Evolutionary conservation across 2,797 vertebrate species (phyloP).

Genomic region (Channa striata): DNA sequence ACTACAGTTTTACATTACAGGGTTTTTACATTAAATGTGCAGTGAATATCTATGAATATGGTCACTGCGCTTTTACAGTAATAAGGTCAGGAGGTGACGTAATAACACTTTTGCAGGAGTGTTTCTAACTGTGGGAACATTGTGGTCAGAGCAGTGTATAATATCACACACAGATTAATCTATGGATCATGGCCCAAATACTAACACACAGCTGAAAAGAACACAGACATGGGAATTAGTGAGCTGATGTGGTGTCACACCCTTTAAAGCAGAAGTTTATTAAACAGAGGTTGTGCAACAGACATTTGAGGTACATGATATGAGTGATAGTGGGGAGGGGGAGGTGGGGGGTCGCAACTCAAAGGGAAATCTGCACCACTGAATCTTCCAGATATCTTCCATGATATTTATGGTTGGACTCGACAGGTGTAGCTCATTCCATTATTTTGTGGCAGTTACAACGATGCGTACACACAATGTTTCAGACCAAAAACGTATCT

Average conservation of each 20-base stretch:
- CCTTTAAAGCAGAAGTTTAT: constrained; percentile 92
- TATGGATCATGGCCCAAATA: constrained; percentile 35
- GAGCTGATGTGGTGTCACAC: constrained; percentile 91
- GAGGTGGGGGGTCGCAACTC: constrained; percentile 36
- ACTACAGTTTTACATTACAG: no score
- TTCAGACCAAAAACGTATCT: constrained; percentile 52
- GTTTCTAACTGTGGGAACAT: constrained; percentile 4
- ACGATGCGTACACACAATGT: constrained; percentile 39
- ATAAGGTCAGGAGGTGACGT: background rate
- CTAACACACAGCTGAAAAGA: constrained; percentile 68
- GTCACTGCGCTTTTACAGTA: background rate
- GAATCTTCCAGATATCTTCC: constrained; percentile 70
- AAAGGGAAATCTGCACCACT: constrained; percentile 69
- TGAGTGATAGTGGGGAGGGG: constrained; percentile 80
- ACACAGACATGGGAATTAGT: constrained; percentile 85
- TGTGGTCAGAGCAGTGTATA: background rate
- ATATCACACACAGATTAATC: constrained; percentile 61
- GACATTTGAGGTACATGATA: constrained; percentile 94
- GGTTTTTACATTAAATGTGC: background rate
- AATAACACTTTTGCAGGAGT: background rate
- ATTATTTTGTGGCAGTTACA: constrained; percentile 48
- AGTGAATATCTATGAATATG: no score
- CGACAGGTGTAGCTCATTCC: constrained; percentile 44
- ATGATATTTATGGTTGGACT: constrained; percentile 58
- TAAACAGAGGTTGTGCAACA: constrained; percentile 93